Conservation (phyloP, 53 echinoderm and acorn worm species). For the Henricia sp. region DNA sequence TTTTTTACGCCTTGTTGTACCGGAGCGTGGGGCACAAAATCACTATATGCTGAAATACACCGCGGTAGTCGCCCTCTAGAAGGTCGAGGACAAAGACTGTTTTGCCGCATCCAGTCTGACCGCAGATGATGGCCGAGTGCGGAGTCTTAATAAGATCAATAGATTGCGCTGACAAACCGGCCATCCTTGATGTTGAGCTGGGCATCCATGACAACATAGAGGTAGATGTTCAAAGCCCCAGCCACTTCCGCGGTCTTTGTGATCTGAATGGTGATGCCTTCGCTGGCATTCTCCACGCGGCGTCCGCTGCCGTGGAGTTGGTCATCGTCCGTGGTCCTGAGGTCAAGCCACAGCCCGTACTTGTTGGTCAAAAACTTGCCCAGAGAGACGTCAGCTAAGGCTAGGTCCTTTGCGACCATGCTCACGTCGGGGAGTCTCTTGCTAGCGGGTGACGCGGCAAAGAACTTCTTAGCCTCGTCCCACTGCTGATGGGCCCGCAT, state of each 20-base stretch:
- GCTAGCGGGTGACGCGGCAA: background rate
- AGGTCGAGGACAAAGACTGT: too few species aligned
- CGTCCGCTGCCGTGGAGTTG: background rate
- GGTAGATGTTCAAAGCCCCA: too few species aligned
- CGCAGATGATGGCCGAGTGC: background rate
- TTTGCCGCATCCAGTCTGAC: too few species aligned
- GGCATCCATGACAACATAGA: background rate
- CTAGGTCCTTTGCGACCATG: too few species aligned
- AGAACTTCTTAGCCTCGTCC: background rate
- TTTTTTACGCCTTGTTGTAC: too few species aligned
- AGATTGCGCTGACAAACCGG: background rate
- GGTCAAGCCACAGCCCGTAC: background rate
- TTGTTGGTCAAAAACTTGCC: too few species aligned
- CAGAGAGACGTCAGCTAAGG: too few species aligned
- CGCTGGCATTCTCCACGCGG: background rate
- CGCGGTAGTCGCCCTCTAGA: too few species aligned
- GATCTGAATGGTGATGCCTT: too few species aligned
- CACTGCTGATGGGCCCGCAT: slow-evolving; percentile 7
- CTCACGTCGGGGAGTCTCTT: background rate
- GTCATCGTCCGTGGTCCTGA: background rate
- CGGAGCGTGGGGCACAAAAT: too few species aligned
- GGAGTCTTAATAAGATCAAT: background rate
- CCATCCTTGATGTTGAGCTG: background rate
- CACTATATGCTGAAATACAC: too few species aligned
- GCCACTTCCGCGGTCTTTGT: too few species aligned